Percentiles rank a stretch among this genome's conserved stretches.
Evolutionary conservation across 2,888 invertebrate species (phyloP).

Genomic region (Selenia dentaria): DNA sequence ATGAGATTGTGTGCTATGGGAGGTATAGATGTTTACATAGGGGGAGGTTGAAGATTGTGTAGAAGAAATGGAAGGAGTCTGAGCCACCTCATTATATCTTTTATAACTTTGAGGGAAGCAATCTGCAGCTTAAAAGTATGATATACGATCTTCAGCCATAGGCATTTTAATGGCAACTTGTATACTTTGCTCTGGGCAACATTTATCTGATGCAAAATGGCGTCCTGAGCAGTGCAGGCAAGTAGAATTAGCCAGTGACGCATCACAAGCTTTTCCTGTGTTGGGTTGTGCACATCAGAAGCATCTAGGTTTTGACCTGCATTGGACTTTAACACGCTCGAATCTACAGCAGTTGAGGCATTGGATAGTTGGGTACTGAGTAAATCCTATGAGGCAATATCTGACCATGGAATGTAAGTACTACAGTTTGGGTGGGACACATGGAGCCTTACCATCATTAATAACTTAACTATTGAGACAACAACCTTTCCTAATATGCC

Average conservation of each 20-base stretch:
- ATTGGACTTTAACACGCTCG: background rate
- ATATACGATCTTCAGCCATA: background rate
- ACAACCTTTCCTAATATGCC: no score
- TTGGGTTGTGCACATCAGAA: background rate
- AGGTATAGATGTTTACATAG: no score
- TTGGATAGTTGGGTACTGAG: background rate
- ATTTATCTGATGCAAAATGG: background rate
- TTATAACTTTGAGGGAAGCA: background rate
- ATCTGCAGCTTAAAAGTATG: conserved; percentile 2
- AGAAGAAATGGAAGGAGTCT: no score
- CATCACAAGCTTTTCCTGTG: background rate
- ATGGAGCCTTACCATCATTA: no score
- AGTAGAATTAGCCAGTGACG: background rate
- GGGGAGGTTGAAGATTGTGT: no score
- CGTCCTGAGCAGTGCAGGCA: background rate
- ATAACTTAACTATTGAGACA: no score
- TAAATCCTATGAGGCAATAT: background rate
- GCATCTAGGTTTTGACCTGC: background rate
- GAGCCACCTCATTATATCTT: no score
- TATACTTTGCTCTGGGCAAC: background rate
- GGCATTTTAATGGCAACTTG: background rate
- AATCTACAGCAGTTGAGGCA: background rate
- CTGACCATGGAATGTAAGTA: no score
- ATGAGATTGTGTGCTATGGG: no score
- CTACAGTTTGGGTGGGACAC: no score